Base-by-base conservation (phyloP, 2,888 invertebrate genomes). In the Hermaeophaga mercurialis region DNA sequence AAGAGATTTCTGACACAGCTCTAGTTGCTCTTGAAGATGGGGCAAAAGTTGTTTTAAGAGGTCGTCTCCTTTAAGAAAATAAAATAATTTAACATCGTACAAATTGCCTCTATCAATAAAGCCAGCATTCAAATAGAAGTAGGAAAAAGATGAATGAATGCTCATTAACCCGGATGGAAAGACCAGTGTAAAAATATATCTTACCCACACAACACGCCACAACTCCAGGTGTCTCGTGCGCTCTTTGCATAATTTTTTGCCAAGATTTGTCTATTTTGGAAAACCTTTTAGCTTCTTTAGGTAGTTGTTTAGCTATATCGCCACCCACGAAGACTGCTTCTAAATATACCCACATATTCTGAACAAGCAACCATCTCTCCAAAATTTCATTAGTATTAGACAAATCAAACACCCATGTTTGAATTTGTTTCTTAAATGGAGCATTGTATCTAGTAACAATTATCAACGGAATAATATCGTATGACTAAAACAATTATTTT, bases 261-360 rank as follows among this genome's bases (percentile, higher is more conserved):
- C 97, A 97, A 0, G 96, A 94, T 75, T 96, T 96, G 78, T 97
- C 97, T 59, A 97, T 97, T 81, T 95, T 96, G 24, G 92, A 91
- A 78, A 97, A 97, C 63, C 94, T 82, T 74, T 94, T 94, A 0
- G 94, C 94, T 78, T 94, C 94, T 73, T 94, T 94, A 0, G 97
- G 97, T 44, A 97, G 78, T 73, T 97, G 97, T 72, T 96, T 96
- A n/a, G 97, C 97, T 67, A 97, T 97, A 73, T 97, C 97, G 52
- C 97, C 97, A 1, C 97, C 97, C 0, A 97, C 96, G 77, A 97
- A 97, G 1, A 97, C 97, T 0, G 97, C 97, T 77, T 97, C 97
- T 15, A 97, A 80, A 73, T 97, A 97, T 0, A 97, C 96, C 97
- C 97, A 97, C 88, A 97, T 91, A 74, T 97, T 97, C 77, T 97